Base-by-base conservation (phyloP, 2,888 invertebrate species). In the Cetonia aurata region DNA sequence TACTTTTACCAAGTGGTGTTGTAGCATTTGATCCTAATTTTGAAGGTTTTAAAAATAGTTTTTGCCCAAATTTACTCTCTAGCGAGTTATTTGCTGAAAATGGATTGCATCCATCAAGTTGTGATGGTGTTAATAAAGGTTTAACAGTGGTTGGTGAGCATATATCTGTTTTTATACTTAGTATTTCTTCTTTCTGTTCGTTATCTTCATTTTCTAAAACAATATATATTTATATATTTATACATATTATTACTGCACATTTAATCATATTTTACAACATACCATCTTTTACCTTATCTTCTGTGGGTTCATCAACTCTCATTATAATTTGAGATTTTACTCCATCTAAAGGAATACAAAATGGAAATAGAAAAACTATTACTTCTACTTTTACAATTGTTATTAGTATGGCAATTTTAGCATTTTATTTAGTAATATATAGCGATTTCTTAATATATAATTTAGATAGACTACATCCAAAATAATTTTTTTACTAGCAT, bases 251-350 rank as follows among this genome's bases (percentile, higher is more conserved):
- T 8, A 37, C 2, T 37, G 37, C 0, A 15, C 31, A 37, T 10
- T 44, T 12, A 33, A 37, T 15, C 3, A 37, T 8, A 6, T 37
- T 3, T 37, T 37, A 3, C 31, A 42, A 3, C 19, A 10, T 77
- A 82, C 82, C 82, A 77, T 78, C 77, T 73, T 77, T 78, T 67
- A 77, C 74, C 55, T 75, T 73, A 52, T 81, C 79, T 71, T 83
- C 83, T 42, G 75, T 71, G 60, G 82, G 78, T 52, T 76, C 81
- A 73, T 83, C 83, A 57, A 82, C 81, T 79, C 82, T 82, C 81
- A 82, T 83, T 72, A 81, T 82, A 70, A 82, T 81, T 53, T 80
- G 75, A 53, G 81, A 77, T 70, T 80, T 79, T 52, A 79, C 75
- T 69, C 75, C 74, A 69, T 77, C 69, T 72, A 67, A 72, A 70